Percentiles rank a stretch among this genome's conserved stretches.
phyloP scores from a whole-genome alignment of 2,888 invertebrate genomes.

The Pollenia labialis region DNA sequence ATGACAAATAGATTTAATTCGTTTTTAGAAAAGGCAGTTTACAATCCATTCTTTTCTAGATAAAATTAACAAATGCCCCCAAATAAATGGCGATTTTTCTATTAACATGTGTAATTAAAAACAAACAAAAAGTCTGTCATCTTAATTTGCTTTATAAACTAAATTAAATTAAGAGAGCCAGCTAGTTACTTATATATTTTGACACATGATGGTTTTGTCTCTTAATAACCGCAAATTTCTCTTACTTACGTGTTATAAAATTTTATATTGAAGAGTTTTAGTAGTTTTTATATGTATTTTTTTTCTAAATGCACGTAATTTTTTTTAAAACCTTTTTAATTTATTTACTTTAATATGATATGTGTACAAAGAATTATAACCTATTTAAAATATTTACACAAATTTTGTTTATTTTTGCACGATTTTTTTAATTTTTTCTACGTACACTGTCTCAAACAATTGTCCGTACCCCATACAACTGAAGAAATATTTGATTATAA shows the following conservation, averaged over 20 bases:
- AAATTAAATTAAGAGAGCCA: not conserved
- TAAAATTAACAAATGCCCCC: no score
- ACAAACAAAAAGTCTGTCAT: no score
- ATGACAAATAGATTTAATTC: no score
- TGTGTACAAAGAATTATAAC: no score
- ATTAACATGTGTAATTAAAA: not conserved
- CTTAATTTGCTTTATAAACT: not conserved
- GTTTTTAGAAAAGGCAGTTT: no score
- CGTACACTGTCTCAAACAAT: no score
- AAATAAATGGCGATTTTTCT: no score
- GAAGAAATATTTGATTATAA: no score
- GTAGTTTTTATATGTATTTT: not conserved
- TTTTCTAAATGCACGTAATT: conserved; percentile 7
- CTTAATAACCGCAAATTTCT: not conserved
- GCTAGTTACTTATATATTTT: not conserved
- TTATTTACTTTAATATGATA: not conserved
- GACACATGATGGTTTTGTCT: not conserved
- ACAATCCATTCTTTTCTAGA: no score
- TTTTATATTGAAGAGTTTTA: conserved; percentile 16
- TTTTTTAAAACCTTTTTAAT: not conserved
- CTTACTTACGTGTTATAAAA: conserved; percentile 50
- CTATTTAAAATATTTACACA: not conserved
- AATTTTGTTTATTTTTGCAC: not conserved
- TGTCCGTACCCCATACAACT: no score
- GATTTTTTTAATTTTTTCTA: not conserved